These are phyloP conservation scores for Watsonalla cultraria DNA, from an alignment of 2,888 invertebrate genomes.

Conservation along the genomic window DNA sequence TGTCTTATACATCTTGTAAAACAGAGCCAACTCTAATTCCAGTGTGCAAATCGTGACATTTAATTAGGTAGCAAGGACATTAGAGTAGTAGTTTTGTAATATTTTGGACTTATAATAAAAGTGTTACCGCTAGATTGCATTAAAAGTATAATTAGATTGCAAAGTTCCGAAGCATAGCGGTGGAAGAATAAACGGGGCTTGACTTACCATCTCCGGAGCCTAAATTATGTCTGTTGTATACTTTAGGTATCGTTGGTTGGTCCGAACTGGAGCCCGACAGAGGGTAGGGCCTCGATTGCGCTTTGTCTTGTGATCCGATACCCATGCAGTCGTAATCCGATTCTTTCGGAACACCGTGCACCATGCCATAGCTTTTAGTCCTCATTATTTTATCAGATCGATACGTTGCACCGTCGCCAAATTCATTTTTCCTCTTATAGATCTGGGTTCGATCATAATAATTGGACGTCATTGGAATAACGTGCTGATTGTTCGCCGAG, in stretches of 20 bases:
- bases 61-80: neutral
- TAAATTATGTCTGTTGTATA: slow-evolving; percentile 61
- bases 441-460: slow-evolving; percentile 59
- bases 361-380: slow-evolving; percentile 50
- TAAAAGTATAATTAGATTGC: slow-evolving; percentile 28
- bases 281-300: slow-evolving; percentile 47
- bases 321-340: slow-evolving; percentile 48
- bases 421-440: slow-evolving; percentile 67
- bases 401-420: slow-evolving; percentile 56
- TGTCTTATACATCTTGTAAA: neutral
- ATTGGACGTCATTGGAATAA: slow-evolving; percentile 52
- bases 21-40: neutral
- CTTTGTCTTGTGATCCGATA: slow-evolving; percentile 44
- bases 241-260: slow-evolving; percentile 46
- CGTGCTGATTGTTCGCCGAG: slow-evolving; percentile 43
- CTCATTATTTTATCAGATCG: slow-evolving; percentile 69
- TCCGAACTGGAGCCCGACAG: slow-evolving; percentile 54
- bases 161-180: slow-evolving; percentile 29
- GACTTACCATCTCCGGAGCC: slow-evolving; percentile 69
- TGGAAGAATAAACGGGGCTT: slow-evolving; percentile 22
- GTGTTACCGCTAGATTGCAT: slow-evolving; percentile 28
- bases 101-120: slow-evolving; percentile 28
- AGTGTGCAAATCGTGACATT: neutral
- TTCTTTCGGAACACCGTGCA: slow-evolving; percentile 50
- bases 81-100: neutral